Base-by-base conservation (phyloP, 2,113 vertebrate species). In the Scortum barcoo region DNA sequence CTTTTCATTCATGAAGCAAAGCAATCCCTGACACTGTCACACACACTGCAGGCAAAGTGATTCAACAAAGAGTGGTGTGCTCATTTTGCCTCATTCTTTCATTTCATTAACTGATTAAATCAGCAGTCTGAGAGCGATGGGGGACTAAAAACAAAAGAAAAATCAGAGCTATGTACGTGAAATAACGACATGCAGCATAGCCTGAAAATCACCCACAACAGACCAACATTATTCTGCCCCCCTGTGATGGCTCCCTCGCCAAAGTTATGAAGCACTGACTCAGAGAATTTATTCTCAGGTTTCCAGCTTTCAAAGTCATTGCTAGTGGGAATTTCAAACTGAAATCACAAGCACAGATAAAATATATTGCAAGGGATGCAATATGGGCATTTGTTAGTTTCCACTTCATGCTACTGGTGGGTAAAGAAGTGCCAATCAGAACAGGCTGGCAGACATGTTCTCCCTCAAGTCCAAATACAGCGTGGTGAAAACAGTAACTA, bases 331-430 rank as follows among this genome's bases (percentile, higher is more conserved):
- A 67, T 81, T 78, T 62, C n/a, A 62, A 62, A 62, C 46, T 66
- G n/a, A 80, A 88, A 83, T 83, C 72, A 72, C 54, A 76, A 46
- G 36, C 56, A 28, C 20, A 51, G 53, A 74, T 67, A 38, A 83
- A 69, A 76, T 76, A 81, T 75, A 67, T 82, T 81, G 65, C 75
- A 86, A 80, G 46, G 40, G 36, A 76, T 48, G 80, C 62, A 87
- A 46, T 36, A 44, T 67, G 40, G 53, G 26, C 36, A 66, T 51
- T 73, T 83, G 62, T 77, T 22, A 72, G 40, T 68, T 81, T 76
- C 19, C 61, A 46, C 67, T 65, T 71, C 26, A 33, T 56, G 42
- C 19, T 46, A 58, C 17, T 62, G 22, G 54, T 63, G 46, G 36
- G 61, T 30, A 68, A 83, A 80, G 76, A 16, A 26, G 65, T 73